Percentiles rank a stretch among this genome's conserved stretches.
Conservation (phyloP, 2,888 invertebrate genomes). For the Sarcophaga rosellei region DNA sequence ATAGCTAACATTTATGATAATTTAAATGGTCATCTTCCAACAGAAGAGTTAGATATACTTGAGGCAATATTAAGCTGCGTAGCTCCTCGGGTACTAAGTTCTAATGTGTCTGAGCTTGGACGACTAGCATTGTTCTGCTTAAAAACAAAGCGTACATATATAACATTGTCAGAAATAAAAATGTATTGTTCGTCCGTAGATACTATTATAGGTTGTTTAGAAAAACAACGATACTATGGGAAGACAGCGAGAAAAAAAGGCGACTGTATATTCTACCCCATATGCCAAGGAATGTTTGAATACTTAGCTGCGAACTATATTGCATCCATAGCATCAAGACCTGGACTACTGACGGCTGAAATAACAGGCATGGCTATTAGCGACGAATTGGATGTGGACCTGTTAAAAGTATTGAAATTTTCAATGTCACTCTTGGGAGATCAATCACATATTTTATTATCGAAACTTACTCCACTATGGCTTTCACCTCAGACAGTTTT, state of each 20-base stretch:
- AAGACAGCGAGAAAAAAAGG: slow-evolving; percentile 80
- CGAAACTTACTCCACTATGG: slow-evolving; percentile 82
- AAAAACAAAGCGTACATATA: slow-evolving; percentile 81
- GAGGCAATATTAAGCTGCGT: slow-evolving; percentile 80
- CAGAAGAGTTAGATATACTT: slow-evolving; percentile 78
- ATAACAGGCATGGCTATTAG: slow-evolving; percentile 77
- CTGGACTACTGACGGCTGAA: slow-evolving; percentile 82
- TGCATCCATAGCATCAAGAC: slow-evolving; percentile 82
- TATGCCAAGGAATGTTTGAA: slow-evolving; percentile 82
- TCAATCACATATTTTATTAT: slow-evolving; percentile 82
- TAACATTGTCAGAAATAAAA: slow-evolving; percentile 82
- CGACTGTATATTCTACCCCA: slow-evolving; percentile 81
- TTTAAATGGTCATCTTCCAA: slow-evolving; percentile 79
- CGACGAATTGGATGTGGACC: slow-evolving; percentile 81
- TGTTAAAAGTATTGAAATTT: slow-evolving; percentile 81
- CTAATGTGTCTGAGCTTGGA: slow-evolving; percentile 82
- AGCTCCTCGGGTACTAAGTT: slow-evolving; percentile 72
- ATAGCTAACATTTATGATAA: slow-evolving; percentile 83
- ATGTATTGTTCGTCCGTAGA: slow-evolving; percentile 81
- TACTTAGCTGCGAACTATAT: slow-evolving; percentile 83
- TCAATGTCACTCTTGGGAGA: slow-evolving; percentile 82
- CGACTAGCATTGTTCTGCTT: slow-evolving; percentile 82
- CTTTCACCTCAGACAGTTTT: slow-evolving; percentile 83
- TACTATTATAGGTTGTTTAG: slow-evolving; percentile 81
- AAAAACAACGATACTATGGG: slow-evolving; percentile 80